A percentile compares a stretch with the other conserved stretches of the same genome.
These are phyloP conservation scores for Saxicola maurus DNA, from an alignment of 2,797 vertebrate species.

Conservation along the genomic window DNA sequence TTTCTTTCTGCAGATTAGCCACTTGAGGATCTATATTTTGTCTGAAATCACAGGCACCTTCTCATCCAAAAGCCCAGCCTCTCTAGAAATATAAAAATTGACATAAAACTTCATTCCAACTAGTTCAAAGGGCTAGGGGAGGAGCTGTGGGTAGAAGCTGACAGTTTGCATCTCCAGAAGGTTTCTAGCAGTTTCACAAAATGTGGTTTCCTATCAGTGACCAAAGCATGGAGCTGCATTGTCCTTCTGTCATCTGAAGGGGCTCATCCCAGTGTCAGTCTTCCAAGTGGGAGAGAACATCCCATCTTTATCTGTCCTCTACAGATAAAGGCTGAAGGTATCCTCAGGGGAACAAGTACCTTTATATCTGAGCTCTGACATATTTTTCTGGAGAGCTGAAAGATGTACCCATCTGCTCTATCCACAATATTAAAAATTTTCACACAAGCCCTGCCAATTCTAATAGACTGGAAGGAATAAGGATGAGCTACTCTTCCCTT, in stretches of 20 bases:
- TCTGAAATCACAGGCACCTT: background rate
- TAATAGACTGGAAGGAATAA: background rate
- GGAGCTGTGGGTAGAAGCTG: background rate
- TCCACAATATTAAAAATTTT: background rate
- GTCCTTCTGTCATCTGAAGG: background rate
- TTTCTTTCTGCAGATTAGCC: constrained; percentile 28
- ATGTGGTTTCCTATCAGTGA: background rate
- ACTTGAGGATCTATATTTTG: background rate
- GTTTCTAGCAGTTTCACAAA: background rate
- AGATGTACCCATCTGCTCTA: background rate
- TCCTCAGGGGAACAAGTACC: background rate
- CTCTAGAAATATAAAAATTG: background rate
- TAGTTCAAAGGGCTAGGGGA: background rate
- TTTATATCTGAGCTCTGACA: background rate
- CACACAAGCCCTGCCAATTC: background rate
- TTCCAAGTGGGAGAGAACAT: background rate
- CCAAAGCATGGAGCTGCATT: fast-evolving
- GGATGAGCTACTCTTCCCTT: background rate
- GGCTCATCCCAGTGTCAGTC: background rate
- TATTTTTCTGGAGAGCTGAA: background rate
- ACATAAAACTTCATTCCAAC: background rate
- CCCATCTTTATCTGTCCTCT: background rate
- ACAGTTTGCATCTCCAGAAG: background rate
- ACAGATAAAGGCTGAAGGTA: background rate
- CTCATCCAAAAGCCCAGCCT: background rate